A percentile compares a stretch with the other conserved stretches of the same genome.
These are phyloP conservation scores for Lagopus leucura DNA, from an alignment of 2,113 vertebrate genomes.

Conservation along the genomic window DNA sequence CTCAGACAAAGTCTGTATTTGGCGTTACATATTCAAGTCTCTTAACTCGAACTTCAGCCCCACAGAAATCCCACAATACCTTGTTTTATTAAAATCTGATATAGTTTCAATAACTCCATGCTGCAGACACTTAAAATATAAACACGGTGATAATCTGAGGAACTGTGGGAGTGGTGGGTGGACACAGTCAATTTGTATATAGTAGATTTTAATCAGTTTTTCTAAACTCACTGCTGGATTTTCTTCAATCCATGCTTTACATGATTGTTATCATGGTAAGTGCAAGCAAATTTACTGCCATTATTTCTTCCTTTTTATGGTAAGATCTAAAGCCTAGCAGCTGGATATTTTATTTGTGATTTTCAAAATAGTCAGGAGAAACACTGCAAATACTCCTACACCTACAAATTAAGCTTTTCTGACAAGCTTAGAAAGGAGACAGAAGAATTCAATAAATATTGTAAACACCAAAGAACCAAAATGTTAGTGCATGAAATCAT, in stretches of 20 bases:
- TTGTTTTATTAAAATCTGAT: conserved; percentile 40
- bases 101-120: not conserved
- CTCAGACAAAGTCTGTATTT: not conserved
- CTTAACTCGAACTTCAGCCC: not conserved
- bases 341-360: not conserved
- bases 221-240: not conserved
- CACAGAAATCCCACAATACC: not conserved
- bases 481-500: not conserved
- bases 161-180: not conserved
- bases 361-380: not conserved
- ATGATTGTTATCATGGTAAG: not conserved
- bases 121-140: not conserved
- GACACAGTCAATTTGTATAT: not conserved
- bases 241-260: not conserved
- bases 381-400: not conserved
- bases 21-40: not conserved
- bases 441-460: not conserved
- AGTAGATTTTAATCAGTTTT: not conserved
- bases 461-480: not conserved
- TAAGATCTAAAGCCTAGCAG: not conserved
- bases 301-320: not conserved
- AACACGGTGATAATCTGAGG: not conserved
- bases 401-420: not conserved
- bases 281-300: not conserved
- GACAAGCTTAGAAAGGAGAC: not conserved